These are phyloP conservation scores for Sphaeramia orbicularis DNA, from an alignment of 2,797 vertebrate species.

Conservation along the genomic window DNA sequence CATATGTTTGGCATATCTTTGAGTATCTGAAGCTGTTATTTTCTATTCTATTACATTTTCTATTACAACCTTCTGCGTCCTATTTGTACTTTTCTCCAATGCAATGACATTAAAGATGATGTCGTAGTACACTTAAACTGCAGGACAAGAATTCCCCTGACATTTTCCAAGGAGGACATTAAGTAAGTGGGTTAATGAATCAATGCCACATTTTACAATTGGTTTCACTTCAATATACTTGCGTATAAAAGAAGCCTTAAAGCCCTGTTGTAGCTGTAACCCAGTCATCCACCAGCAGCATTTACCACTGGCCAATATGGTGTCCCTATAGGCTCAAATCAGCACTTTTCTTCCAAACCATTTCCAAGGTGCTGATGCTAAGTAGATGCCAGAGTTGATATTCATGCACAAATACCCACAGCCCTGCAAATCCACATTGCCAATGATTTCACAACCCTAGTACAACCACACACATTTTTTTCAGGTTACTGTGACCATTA, in stretches of 20 bases:
- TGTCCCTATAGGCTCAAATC: slow-evolving; percentile 41
- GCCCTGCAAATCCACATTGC: slow-evolving; percentile 15
- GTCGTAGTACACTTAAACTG: slow-evolving; percentile 39
- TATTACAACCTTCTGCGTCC: slow-evolving; percentile 18
- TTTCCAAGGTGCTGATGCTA: slow-evolving; percentile 38
- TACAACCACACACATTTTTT: slow-evolving; percentile 22
- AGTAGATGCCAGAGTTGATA: slow-evolving; percentile 44
- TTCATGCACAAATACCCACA: slow-evolving; percentile 28
- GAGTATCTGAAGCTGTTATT: not conserved
- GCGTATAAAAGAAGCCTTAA: slow-evolving; percentile 34
- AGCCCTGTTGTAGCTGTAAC: slow-evolving; percentile 14
- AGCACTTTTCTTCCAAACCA: slow-evolving; percentile 49
- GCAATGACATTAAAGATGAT: slow-evolving; percentile 18
- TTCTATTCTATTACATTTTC: slow-evolving; percentile 3
- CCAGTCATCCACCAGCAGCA: slow-evolving; percentile 14
- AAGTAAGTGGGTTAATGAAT: slow-evolving; percentile 82
- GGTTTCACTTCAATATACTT: slow-evolving; percentile 67
- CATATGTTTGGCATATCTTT: too few relatives aligned
- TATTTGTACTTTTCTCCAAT: slow-evolving; percentile 45
- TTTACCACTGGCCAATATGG: slow-evolving; percentile 9
- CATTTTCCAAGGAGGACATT: slow-evolving; percentile 47
- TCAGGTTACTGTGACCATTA: slow-evolving; percentile 33
- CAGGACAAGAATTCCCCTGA: slow-evolving; percentile 69
- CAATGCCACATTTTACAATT: slow-evolving; percentile 65
- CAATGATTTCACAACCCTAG: slow-evolving; percentile 31